These are phyloP conservation scores for Lamellibrachia luymesi DNA, from an alignment of 1,140 invertebrate genomes.

Conservation along the genomic window DNA sequence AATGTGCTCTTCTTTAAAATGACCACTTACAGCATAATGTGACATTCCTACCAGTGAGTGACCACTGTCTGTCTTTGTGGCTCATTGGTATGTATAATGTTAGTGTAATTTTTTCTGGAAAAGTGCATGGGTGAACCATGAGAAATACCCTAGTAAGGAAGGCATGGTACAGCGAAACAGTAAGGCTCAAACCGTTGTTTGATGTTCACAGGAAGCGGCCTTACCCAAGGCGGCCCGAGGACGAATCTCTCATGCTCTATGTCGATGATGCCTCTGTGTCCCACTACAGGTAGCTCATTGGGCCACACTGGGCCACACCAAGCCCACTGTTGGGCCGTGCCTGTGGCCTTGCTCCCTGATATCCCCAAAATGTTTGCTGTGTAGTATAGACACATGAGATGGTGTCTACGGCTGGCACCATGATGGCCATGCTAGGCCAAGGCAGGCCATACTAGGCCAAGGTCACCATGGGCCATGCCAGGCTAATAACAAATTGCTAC, in stretches of 20 bases:
- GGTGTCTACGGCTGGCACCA: not conserved
- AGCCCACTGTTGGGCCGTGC: too few relatives aligned
- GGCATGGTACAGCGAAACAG: not conserved
- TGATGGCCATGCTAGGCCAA: not conserved
- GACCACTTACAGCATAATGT: not conserved
- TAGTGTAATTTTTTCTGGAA: not conserved
- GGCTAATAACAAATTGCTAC: not conserved
- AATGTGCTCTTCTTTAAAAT: not conserved
- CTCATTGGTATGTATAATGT: not conserved
- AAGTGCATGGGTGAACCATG: not conserved
- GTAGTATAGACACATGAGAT: not conserved
- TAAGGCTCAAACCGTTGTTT: not conserved
- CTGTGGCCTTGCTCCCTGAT: not conserved
- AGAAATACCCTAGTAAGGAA: not conserved
- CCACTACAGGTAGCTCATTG: constrained; percentile 13
- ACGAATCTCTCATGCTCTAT: not conserved
- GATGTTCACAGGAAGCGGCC: not conserved
- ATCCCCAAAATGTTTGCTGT: not conserved
- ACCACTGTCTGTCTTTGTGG: not conserved
- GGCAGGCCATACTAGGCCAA: not conserved
- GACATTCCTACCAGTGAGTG: too few relatives aligned
- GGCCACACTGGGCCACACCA: too few relatives aligned
- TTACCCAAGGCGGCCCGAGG: not conserved
- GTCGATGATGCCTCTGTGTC: constrained; percentile 14
- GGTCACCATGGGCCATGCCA: not conserved